Evolutionary conservation across 2,888 invertebrate species (phyloP).

Genomic region (Eupithecia subfuscata): DNA sequence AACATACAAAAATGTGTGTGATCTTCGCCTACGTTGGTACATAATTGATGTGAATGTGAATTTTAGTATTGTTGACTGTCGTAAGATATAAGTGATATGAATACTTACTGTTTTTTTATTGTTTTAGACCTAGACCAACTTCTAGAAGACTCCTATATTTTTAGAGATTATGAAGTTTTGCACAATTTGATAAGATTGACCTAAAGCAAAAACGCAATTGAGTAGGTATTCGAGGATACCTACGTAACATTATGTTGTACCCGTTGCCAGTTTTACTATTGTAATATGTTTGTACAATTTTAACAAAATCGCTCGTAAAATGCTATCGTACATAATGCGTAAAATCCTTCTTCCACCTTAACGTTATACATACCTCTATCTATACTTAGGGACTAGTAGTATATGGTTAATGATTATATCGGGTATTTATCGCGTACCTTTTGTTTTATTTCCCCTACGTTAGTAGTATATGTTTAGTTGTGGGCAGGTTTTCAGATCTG

Average conservation of each 20-base stretch:
- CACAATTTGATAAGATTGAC: neutral
- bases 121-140: neutral
- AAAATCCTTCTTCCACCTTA: neutral
- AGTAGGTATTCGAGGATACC: neutral
- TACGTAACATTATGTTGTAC: neutral
- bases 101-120: neutral
- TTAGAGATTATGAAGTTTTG: neutral
- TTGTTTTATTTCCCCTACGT: no score
- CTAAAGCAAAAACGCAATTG: neutral
- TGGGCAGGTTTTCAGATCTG: neutral
- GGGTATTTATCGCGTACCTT: no score
- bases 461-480: neutral
- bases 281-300: neutral
- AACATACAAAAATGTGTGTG: neutral
- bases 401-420: no score
- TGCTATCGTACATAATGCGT: neutral
- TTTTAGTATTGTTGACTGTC: neutral
- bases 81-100: neutral
- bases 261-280: neutral
- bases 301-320: neutral
- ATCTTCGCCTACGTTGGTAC: neutral
- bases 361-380: no score
- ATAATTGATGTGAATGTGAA: neutral
- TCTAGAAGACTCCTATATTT: neutral
- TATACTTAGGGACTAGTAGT: no score